Percentiles rank a stretch among this genome's conserved stretches.
Conservation (phyloP, 2,888 invertebrate species). For the Atethmia centrago region DNA sequence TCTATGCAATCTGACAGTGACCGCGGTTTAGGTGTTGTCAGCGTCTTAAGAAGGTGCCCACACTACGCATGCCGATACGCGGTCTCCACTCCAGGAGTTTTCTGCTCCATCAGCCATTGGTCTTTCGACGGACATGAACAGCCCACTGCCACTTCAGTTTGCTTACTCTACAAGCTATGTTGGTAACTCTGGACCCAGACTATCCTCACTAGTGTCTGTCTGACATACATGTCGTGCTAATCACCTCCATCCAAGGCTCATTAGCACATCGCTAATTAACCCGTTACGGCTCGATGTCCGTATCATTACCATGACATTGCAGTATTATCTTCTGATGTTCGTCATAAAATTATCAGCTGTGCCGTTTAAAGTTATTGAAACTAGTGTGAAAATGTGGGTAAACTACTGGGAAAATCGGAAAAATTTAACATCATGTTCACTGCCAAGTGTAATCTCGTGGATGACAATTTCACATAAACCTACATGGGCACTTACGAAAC, state of each 20-base stretch:
- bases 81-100: too few relatives aligned
- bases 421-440: neutral
- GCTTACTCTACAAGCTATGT: too few relatives aligned
- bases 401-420: neutral
- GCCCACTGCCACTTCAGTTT: too few relatives aligned
- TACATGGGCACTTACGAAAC: too few relatives aligned
- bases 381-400: neutral
- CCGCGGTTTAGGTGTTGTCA: too few relatives aligned
- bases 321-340: constrained; percentile 3
- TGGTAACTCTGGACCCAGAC: neutral
- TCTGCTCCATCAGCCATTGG: too few relatives aligned
- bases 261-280: constrained; percentile 34
- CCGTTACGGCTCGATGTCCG: constrained; percentile 18
- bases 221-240: constrained; percentile 12
- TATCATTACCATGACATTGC: constrained; percentile 33
- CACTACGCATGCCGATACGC: too few relatives aligned
- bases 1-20: too few relatives aligned
- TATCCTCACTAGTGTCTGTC: neutral
- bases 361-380: neutral
- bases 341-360: constrained; percentile 4
- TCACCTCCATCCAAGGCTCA: constrained; percentile 31
- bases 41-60: too few relatives aligned
- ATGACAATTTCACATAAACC: too few relatives aligned
- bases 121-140: too few relatives aligned
- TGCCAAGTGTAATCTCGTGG: neutral